A percentile compares a stretch with the other conserved stretches of the same genome.
These are phyloP conservation scores for Drosophila persimilis DNA, from an alignment of 1,140 invertebrate species.

Conservation along the genomic window DNA sequence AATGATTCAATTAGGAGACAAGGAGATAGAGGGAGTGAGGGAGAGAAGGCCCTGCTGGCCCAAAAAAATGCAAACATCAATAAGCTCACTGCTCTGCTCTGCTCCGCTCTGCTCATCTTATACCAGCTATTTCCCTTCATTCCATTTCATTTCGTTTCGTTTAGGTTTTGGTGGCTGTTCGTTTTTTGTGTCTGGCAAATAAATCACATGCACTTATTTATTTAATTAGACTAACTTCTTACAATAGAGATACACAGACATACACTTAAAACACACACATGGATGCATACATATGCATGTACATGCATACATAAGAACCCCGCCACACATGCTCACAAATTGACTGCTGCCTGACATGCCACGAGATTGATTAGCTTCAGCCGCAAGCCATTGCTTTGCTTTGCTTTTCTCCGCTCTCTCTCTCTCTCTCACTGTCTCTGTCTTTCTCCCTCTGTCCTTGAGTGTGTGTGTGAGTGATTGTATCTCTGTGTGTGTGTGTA, in stretches of 20 bases:
- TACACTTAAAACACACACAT: slow-evolving; percentile 23
- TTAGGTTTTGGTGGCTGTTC: background rate
- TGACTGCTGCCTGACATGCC: slow-evolving; percentile 75
- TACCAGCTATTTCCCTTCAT: slow-evolving; percentile 40
- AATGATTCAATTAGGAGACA: slow-evolving; percentile 48
- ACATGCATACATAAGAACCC: slow-evolving; percentile 1
- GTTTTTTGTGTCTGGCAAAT: slow-evolving; percentile 61
- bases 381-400: slow-evolving; percentile 54
- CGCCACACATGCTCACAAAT: slow-evolving; percentile 65
- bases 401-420: no score
- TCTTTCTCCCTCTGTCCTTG: slow-evolving; percentile 4
- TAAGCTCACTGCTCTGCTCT: slow-evolving; percentile 11
- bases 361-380: slow-evolving; percentile 78
- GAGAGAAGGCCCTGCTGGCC: background rate
- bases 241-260: slow-evolving; percentile 72
- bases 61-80: slow-evolving; percentile 55
- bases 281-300: background rate
- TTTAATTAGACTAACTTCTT: slow-evolving; percentile 82
- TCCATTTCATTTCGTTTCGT: slow-evolving; percentile 4
- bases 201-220: slow-evolving; percentile 81
- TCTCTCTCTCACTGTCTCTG: background rate
- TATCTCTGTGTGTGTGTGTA: slow-evolving; percentile 10
- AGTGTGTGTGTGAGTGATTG: slow-evolving; percentile 12
- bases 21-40: slow-evolving; percentile 26
- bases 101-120: slow-evolving; percentile 20